These are phyloP conservation scores for Labeo calbasu DNA, from an alignment of 2,797 vertebrate genomes.

Conservation along the genomic window DNA sequence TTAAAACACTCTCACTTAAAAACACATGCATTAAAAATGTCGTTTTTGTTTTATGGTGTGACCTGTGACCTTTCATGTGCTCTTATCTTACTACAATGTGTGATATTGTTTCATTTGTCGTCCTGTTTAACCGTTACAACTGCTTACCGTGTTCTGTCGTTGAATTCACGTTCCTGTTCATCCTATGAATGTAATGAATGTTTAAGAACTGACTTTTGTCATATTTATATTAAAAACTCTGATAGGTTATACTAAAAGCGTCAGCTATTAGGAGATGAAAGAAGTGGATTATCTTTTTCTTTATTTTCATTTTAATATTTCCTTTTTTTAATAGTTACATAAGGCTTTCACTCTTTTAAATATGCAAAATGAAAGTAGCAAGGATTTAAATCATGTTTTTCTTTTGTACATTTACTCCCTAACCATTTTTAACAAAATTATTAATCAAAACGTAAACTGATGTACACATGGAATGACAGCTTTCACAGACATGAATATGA, in stretches of 20 bases:
- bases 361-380: conserved; percentile 15
- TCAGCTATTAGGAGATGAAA: conserved; percentile 13
- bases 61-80: conserved; percentile 23
- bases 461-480: conserved; percentile 35
- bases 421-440: conserved; percentile 28
- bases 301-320: conserved; percentile 14
- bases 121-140: conserved; percentile 4
- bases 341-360: conserved; percentile 12
- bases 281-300: conserved; percentile 2
- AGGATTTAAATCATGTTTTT: conserved; percentile 12
- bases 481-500: background rate
- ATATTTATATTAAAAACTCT: conserved; percentile 46
- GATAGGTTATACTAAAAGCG: background rate
- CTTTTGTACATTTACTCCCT: conserved; percentile 18
- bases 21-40: background rate
- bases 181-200: conserved; percentile 36
- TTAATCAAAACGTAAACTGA: conserved; percentile 7
- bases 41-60: conserved; percentile 1
- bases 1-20: background rate
- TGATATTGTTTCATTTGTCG: conserved; percentile 8
- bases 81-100: conserved; percentile 8
- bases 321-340: background rate
- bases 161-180: conserved; percentile 4
- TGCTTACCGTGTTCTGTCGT: background rate
- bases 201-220: conserved; percentile 32